Percentiles rank a stretch among this genome's conserved stretches.
phyloP scores from a whole-genome alignment of 2,888 invertebrate species.

The Lycocerus yunnanus region DNA sequence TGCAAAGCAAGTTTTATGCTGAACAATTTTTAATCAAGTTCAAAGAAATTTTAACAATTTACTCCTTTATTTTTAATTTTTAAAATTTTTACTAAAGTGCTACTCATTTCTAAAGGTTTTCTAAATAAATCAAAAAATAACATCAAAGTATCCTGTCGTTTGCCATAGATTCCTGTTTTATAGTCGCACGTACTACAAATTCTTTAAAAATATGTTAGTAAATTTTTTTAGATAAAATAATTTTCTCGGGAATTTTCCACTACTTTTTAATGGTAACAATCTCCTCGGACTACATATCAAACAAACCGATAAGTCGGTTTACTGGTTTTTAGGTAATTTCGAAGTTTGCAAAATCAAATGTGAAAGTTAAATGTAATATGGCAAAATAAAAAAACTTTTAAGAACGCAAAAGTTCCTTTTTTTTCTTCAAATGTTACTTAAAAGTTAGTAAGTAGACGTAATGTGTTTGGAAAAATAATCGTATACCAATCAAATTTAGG shows the following conservation, averaged over 20 bases:
- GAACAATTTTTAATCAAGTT: not conserved
- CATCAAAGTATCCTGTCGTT: not conserved
- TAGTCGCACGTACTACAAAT: not conserved
- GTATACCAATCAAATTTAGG: no score
- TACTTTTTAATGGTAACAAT: not conserved
- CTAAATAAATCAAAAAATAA: not conserved
- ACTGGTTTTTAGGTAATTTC: not conserved
- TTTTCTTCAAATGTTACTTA: no score
- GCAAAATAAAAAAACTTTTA: no score
- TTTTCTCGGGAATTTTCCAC: not conserved
- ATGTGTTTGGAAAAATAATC: no score
- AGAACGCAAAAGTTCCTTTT: no score
- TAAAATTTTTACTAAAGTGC: not conserved
- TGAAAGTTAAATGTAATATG: not conserved
- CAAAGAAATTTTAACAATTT: not conserved
- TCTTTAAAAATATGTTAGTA: not conserved
- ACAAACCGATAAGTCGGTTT: no score
- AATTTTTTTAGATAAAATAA: not conserved
- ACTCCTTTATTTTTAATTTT: not conserved
- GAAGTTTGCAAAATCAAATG: not conserved
- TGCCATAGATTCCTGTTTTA: not conserved
- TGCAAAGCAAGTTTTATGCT: not conserved
- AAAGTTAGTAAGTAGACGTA: no score
- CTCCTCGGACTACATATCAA: not conserved
- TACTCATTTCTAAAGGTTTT: not conserved